phyloP scores from a whole-genome alignment of 2,888 invertebrate species.

The Dyspetes luteomarginatus region DNA sequence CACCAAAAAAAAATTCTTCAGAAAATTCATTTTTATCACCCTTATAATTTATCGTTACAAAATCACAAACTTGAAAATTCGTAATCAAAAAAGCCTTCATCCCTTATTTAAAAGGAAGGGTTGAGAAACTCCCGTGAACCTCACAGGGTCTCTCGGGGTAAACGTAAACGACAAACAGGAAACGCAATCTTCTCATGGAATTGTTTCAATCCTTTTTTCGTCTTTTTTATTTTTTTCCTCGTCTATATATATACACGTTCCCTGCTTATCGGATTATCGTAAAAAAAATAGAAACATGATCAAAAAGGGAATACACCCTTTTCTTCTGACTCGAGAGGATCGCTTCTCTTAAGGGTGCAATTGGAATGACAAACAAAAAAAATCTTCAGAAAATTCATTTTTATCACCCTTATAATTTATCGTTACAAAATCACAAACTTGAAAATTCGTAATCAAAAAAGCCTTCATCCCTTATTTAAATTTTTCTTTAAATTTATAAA shows the following conservation, averaged over 20 bases:
- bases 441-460: background rate
- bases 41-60: too few relatives aligned
- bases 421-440: too few relatives aligned
- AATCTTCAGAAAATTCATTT: too few relatives aligned
- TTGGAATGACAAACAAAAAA: background rate
- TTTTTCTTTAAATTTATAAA: background rate
- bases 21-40: too few relatives aligned
- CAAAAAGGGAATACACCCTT: slow-evolving; percentile 39
- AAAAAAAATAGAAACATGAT: slow-evolving; percentile 29
- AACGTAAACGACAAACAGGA: slow-evolving; percentile 56
- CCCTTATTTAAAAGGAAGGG: too few relatives aligned
- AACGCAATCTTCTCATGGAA: slow-evolving; percentile 55
- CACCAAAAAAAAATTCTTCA: background rate
- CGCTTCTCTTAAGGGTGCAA: too few relatives aligned
- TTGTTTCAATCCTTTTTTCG: slow-evolving; percentile 35
- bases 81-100: too few relatives aligned
- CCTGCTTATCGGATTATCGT: slow-evolving; percentile 55
- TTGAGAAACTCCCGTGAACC: slow-evolving; percentile 4
- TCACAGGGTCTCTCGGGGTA: slow-evolving; percentile 39
- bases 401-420: too few relatives aligned
- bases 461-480: too few relatives aligned
- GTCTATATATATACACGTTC: background rate
- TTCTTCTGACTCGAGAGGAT: too few relatives aligned
- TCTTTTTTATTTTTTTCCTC: slow-evolving; percentile 14
- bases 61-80: too few relatives aligned